Evolutionary conservation across 2,797 vertebrate species (phyloP).

Genomic region (Darevskia nairensis): DNA sequence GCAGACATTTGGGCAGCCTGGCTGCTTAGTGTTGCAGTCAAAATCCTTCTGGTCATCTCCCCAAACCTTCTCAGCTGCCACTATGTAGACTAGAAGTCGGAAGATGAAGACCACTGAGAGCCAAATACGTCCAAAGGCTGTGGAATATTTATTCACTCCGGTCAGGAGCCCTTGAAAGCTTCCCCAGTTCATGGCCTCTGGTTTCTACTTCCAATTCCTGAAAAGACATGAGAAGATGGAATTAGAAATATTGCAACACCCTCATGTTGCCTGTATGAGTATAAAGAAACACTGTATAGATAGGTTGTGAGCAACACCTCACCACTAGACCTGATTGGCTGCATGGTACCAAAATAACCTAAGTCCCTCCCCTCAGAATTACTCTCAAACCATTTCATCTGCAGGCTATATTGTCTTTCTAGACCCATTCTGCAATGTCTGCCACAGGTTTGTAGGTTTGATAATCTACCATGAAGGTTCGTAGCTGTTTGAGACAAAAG

Average conservation of each 20-base stretch:
- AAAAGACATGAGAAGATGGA: background rate
- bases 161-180: constrained; percentile 90
- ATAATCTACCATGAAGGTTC: background rate
- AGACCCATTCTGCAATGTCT: background rate
- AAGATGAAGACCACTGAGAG: constrained; percentile 96
- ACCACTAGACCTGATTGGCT: background rate
- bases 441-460: no score
- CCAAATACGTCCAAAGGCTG: constrained; percentile 94
- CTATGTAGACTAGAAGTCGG: constrained; percentile 93
- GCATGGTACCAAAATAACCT: background rate
- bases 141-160: constrained; percentile 94
- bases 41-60: constrained; percentile 96
- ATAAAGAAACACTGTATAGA: no score
- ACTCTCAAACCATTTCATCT: background rate
- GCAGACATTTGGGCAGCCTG: constrained; percentile 95
- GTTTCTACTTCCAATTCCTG: background rate
- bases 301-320: background rate
- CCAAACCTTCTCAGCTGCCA: constrained; percentile 94
- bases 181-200: constrained; percentile 90
- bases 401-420: background rate
- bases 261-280: no score
- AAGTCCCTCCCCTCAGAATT: background rate
- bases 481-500: no score
- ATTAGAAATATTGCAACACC: background rate
- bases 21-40: constrained; percentile 92